A percentile compares a stretch with the other conserved stretches of the same genome.
Evolutionary conservation across 2,888 invertebrate species (phyloP).

Genomic region (Acanthococcus lagerstroemiae): DNA sequence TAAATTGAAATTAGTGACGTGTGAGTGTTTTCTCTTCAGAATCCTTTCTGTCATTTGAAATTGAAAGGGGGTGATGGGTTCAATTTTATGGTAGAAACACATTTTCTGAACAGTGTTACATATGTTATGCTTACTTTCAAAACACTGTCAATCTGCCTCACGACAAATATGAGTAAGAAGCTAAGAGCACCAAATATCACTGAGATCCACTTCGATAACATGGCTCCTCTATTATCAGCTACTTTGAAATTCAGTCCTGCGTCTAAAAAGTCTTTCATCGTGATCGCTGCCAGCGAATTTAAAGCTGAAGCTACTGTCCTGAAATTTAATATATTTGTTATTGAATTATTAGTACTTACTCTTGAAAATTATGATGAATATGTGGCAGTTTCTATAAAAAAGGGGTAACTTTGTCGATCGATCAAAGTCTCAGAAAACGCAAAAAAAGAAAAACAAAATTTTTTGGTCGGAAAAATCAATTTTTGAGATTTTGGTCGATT

Average conservation of each 20-base stretch:
- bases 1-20: too few relatives aligned
- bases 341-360: not conserved
- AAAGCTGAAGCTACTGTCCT: slow-evolving; percentile 93
- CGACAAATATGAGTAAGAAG: slow-evolving; percentile 72
- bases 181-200: slow-evolving; percentile 62
- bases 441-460: too few relatives aligned
- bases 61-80: too few relatives aligned
- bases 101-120: too few relatives aligned
- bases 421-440: too few relatives aligned
- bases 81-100: too few relatives aligned
- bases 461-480: too few relatives aligned
- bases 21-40: too few relatives aligned
- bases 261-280: slow-evolving; percentile 74
- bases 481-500: not conserved
- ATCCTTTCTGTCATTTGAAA: too few relatives aligned
- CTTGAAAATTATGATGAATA: too few relatives aligned
- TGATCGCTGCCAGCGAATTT: slow-evolving; percentile 84
- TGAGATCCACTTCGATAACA: slow-evolving; percentile 58
- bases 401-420: too few relatives aligned
- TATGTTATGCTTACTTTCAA: slow-evolving; percentile 51
- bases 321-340: slow-evolving; percentile 35
- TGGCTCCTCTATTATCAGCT: slow-evolving; percentile 64
- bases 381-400: too few relatives aligned
- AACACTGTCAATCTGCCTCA: slow-evolving; percentile 76
- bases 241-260: slow-evolving; percentile 61